phyloP scores from a whole-genome alignment of 2,888 invertebrate genomes.

The Myopa testacea region DNA sequence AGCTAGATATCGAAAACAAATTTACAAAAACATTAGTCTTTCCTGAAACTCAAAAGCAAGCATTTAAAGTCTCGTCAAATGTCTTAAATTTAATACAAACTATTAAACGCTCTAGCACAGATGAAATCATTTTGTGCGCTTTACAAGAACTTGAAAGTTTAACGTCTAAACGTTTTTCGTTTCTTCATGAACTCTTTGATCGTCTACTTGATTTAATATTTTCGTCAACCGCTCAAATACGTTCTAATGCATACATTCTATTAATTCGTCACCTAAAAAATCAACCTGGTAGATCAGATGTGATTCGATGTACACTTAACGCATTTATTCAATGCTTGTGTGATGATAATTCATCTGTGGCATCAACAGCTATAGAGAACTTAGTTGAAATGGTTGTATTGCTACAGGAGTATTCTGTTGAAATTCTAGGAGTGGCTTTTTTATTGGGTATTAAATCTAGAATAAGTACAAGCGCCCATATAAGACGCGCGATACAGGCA shows the following conservation, averaged over 20 bases:
- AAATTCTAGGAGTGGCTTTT: conserved; percentile 84
- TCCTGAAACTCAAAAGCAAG: conserved; percentile 58
- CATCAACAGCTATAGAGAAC: conserved; percentile 82
- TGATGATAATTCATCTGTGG: conserved; percentile 82
- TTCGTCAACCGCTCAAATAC: conserved; percentile 74
- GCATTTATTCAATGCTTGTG: conserved; percentile 86
- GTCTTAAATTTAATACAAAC: conserved; percentile 63
- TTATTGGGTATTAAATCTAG: conserved; percentile 83
- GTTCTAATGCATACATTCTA: conserved; percentile 79
- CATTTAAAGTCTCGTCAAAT: conserved; percentile 63
- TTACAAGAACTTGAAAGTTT: conserved; percentile 81
- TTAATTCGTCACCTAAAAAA: conserved; percentile 79
- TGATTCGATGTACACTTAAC: conserved; percentile 76
- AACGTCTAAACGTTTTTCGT: conserved; percentile 76
- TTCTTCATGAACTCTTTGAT: conserved; percentile 76
- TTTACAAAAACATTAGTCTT: conserved; percentile 61
- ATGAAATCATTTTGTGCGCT: conserved; percentile 73
- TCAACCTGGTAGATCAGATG: conserved; percentile 71
- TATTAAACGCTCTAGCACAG: conserved; percentile 63
- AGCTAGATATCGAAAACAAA: conserved; percentile 57
- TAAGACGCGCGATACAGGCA: conserved; percentile 83
- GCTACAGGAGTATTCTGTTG: conserved; percentile 86
- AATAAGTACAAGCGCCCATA: conserved; percentile 79
- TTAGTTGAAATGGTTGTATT: conserved; percentile 86
- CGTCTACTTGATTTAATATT: conserved; percentile 75